phyloP scores from a whole-genome alignment of 2,113 vertebrate species.

The Mobula hypostoma region DNA sequence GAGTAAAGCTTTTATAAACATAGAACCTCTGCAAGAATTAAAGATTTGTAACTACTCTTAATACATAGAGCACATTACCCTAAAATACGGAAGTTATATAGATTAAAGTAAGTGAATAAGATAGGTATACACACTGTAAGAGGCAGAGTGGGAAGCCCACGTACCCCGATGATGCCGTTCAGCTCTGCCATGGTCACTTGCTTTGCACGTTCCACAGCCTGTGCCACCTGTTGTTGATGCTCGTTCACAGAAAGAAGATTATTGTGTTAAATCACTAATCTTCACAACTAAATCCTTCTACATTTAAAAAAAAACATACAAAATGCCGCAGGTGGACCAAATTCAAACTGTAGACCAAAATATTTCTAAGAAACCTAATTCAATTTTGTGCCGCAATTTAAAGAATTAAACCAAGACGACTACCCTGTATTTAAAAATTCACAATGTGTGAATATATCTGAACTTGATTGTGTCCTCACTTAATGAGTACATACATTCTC shows the following conservation, averaged over 20 bases:
- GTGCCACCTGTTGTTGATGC: slow-evolving; percentile 97
- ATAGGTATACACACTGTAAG: slow-evolving; percentile 85
- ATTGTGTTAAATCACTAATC: slow-evolving; percentile 22
- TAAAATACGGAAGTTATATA: slow-evolving; percentile 40
- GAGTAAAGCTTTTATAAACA: not conserved
- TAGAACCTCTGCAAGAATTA: not conserved
- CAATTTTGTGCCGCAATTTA: not conserved
- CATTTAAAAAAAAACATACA: slow-evolving; percentile 8
- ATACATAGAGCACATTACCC: not conserved
- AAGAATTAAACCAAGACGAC: not conserved
- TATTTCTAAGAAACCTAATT: not conserved
- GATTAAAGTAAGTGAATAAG: slow-evolving; percentile 72
- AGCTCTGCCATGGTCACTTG: slow-evolving; percentile 98
- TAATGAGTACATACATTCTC: not conserved
- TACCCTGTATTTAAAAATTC: not conserved
- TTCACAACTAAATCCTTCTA: slow-evolving; percentile 15
- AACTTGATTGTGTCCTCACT: not conserved
- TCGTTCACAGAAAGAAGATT: slow-evolving; percentile 41
- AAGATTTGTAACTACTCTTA: not conserved
- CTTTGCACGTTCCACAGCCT: slow-evolving; percentile 92
- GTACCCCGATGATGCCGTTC: slow-evolving; percentile 96
- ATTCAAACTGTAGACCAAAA: not conserved
- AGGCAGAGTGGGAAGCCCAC: slow-evolving; percentile 87
- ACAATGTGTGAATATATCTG: not conserved
- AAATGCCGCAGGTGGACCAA: not conserved